Evolutionary conservation across 2,888 invertebrate genomes (phyloP).

Genomic region (Stomorhina lunata): DNA sequence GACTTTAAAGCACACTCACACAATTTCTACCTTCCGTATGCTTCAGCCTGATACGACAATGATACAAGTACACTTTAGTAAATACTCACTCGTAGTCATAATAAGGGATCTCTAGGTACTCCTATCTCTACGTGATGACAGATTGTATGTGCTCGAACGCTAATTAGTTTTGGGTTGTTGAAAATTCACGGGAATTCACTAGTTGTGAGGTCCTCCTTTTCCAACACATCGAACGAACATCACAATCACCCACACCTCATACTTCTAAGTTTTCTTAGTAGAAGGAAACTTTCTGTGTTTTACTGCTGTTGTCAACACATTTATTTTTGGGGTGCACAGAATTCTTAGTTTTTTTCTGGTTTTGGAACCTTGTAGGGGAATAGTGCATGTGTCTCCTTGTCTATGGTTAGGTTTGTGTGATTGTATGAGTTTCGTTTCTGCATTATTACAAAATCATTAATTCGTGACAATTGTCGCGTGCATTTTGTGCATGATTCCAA

Average conservation of each 20-base stretch:
- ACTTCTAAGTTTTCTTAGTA: neutral
- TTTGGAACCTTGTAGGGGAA: constrained; percentile 3
- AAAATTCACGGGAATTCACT: constrained; percentile 71
- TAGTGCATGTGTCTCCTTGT: neutral
- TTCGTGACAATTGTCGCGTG: constrained; percentile 66
- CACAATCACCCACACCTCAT: constrained; percentile 15
- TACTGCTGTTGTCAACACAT: constrained; percentile 37
- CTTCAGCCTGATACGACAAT: neutral
- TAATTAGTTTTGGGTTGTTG: constrained; percentile 74
- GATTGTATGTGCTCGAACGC: constrained; percentile 70
- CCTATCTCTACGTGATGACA: constrained; percentile 68
- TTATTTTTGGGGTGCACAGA: constrained; percentile 31
- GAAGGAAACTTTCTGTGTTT: neutral
- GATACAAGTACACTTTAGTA: constrained; percentile 23
- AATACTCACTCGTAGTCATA: constrained; percentile 31
- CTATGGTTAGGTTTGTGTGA: neutral
- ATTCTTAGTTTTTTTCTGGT: constrained; percentile 15
- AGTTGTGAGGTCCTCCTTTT: constrained; percentile 68
- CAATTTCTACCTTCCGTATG: neutral
- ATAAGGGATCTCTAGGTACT: constrained; percentile 43
- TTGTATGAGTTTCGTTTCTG: constrained; percentile 38
- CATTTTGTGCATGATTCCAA: constrained; percentile 60
- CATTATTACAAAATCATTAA: constrained; percentile 64
- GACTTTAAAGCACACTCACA: neutral
- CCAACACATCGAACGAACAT: neutral